Conservation (phyloP, 2,888 invertebrate genomes). For the Polydrusus tereticollis region DNA sequence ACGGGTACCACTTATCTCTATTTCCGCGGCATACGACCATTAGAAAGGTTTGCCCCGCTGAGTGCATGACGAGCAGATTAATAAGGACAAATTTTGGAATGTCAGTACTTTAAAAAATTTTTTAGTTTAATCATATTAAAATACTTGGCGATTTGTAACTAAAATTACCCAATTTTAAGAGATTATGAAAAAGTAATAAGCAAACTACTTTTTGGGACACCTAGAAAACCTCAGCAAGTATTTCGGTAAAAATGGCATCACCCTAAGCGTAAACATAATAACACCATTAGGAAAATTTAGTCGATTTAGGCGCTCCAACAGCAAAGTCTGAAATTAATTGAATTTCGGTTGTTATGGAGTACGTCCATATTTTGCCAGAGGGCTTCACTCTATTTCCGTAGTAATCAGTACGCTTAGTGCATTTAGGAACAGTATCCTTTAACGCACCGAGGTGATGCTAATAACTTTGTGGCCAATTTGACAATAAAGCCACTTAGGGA, state of each 20-base stretch:
- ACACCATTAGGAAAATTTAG: not conserved
- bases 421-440: slow-evolving; percentile 10
- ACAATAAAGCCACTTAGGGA: slow-evolving; percentile 24
- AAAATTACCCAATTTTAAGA: no score
- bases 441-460: slow-evolving; percentile 31
- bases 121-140: no score
- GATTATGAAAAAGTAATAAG: no score
- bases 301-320: not conserved
- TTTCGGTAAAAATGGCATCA: not conserved
- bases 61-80: no score
- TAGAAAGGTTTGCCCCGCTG: no score
- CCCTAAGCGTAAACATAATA: not conserved
- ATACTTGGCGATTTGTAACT: no score
- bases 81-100: no score
- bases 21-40: no score
- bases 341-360: not conserved
- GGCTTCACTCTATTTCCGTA: not conserved
- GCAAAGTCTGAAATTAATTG: not conserved
- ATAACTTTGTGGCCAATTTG: slow-evolving; percentile 29
- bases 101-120: no score
- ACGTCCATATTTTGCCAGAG: slow-evolving; percentile 6
- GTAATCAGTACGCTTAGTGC: slow-evolving; percentile 23
- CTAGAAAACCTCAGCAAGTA: no score
- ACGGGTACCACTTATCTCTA: no score
- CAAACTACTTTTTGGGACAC: no score